Evolutionary conservation across 2,797 vertebrate species (phyloP), one percentile per base, ranked within the genome.

Genomic region (Antennarius maculatus): DNA sequence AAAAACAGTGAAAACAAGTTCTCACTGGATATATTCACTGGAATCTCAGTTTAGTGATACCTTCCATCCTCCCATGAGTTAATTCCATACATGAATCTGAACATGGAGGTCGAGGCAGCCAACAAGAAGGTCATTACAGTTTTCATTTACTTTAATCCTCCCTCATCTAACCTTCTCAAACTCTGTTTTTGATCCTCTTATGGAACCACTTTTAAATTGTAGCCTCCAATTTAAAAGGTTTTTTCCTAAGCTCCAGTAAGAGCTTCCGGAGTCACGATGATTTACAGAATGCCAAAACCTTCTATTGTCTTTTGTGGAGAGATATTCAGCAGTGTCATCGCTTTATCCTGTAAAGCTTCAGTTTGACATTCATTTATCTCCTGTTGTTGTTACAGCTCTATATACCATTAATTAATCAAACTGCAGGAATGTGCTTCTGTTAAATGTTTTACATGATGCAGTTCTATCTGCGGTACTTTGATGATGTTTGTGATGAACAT

Each of bases 321-420:
- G n/a, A 8, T 4, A 31, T 49, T 47, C 42, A 16, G 14, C 52
- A 47, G 15, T 12, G 39, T 18, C 66, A 69, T 69, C 69, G 76
- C 79, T 69, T 81, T 83, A 62, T 57, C 77, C 54, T 78, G 80
- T 77, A 89, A 85, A 82, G 83, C 71, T 88, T 91, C 83, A 84
- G 88, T 90, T 89, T 82, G 47, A 85, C 74, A 57, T 70, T 71
- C 23, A 34, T 50, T 49, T 11, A 34, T 58, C 23, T 71, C 34
- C 52, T 65, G 9, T 45, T 81, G 39, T 82, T 51, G 10, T 61
- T 49, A 18, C 3, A 58, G 29, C 43, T 63, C 37, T 42, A 54
- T 48, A 23, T 37, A 54, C 54, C 23, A 8, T 49, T 3, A 64
- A 11, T 39, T 29, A 37, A 23, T 62, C 31, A 2, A 43, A 31